Percentiles rank a stretch among this genome's conserved stretches.
These are phyloP conservation scores for Pterostichus niger DNA, from an alignment of 2,888 invertebrate genomes.

Conservation along the genomic window DNA sequence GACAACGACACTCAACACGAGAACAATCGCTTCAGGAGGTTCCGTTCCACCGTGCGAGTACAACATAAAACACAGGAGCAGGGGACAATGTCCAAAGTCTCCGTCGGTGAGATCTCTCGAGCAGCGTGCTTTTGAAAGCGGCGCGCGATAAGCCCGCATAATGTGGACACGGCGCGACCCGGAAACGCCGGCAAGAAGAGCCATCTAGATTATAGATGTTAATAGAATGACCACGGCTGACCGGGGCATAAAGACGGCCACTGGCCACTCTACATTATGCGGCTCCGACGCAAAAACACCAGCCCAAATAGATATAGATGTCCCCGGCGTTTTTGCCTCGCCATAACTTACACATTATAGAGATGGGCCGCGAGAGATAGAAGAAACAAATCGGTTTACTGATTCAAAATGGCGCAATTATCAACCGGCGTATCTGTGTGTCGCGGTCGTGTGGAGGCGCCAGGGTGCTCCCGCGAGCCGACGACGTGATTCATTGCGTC, in stretches of 20 bases:
- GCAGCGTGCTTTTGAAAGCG: neutral
- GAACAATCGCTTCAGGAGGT: constrained; percentile 22
- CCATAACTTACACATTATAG: constrained; percentile 66
- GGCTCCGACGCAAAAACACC: constrained; percentile 39
- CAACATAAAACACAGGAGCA: constrained; percentile 46
- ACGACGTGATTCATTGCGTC: constrained; percentile 46
- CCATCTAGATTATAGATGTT: constrained; percentile 78
- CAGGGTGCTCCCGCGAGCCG: neutral
- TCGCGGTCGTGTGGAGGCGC: neutral
- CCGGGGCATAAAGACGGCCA: constrained; percentile 65
- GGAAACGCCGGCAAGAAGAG: constrained; percentile 74
- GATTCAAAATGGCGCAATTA: constrained; percentile 67
- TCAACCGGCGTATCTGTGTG: constrained; percentile 52
- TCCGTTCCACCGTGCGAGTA: neutral
- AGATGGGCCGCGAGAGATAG: constrained; percentile 65
- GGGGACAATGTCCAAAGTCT: neutral
- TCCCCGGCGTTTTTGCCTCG: constrained; percentile 60
- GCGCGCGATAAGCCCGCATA: constrained; percentile 6
- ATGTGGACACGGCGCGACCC: constrained; percentile 56
- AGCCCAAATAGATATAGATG: constrained; percentile 64
- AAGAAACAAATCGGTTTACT: constrained; percentile 67
- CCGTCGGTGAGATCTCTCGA: neutral
- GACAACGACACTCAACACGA: constrained; percentile 13
- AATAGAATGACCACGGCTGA: constrained; percentile 76
- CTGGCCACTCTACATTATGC: constrained; percentile 71